Evolutionary conservation across 2,797 vertebrate genomes (phyloP).

Genomic region (Leptatherina wallacei): DNA sequence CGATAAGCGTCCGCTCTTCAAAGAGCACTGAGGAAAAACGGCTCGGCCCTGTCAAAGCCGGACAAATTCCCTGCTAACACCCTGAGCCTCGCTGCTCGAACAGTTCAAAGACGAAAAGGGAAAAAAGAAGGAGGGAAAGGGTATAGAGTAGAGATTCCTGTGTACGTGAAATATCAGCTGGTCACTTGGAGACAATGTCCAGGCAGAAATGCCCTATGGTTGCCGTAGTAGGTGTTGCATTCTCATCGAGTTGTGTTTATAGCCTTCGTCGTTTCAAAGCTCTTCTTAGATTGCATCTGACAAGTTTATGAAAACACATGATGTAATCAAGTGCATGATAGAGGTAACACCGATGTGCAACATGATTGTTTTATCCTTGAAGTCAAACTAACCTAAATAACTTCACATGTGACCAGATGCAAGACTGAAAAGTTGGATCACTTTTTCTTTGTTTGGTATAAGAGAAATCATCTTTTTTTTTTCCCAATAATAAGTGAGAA

Average conservation of each 20-base stretch:
- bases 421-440: too few relatives aligned
- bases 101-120: constrained; percentile 77
- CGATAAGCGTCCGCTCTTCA: constrained; percentile 82
- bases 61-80: constrained; percentile 84
- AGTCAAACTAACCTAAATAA: too few relatives aligned
- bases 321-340: neutral
- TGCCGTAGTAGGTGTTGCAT: neutral
- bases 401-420: too few relatives aligned
- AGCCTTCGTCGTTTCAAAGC: neutral
- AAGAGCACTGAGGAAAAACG: constrained; percentile 77
- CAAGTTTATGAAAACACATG: neutral
- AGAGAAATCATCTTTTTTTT: too few relatives aligned
- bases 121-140: constrained; percentile 46
- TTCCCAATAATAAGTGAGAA: too few relatives aligned
- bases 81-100: constrained; percentile 74
- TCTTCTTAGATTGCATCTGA: neutral
- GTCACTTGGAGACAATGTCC: constrained; percentile 29
- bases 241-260: neutral
- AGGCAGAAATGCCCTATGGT: constrained; percentile 13
- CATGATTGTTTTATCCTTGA: neutral
- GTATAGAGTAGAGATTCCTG: constrained; percentile 21
- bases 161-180: constrained; percentile 40
- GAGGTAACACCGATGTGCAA: neutral
- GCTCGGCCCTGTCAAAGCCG: constrained; percentile 81
- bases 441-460: too few relatives aligned